Base-by-base conservation (phyloP, 92 coral and sea anemone species). In the Diadumene lineata region DNA sequence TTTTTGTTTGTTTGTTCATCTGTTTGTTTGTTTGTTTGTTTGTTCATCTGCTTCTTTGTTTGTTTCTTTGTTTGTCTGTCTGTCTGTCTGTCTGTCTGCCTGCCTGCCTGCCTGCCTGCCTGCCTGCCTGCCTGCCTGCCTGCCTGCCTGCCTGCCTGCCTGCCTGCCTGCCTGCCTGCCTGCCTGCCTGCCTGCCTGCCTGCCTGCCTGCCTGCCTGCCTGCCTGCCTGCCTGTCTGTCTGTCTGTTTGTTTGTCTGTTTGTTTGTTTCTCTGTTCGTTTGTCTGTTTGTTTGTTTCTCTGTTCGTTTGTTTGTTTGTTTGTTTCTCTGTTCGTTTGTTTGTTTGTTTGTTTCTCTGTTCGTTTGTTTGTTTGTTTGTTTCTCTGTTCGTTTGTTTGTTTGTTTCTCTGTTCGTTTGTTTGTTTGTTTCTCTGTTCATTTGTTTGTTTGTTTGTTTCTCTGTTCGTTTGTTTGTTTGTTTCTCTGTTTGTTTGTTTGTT, bases 61-160 rank as follows among this genome's bases (percentile, higher is more conserved):
- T n/a, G n/a, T n/a, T n/a, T n/a, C n/a, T n/a, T n/a, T n/a, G n/a
- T n/a, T n/a, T n/a, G n/a, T n/a, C n/a, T n/a, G n/a, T n/a, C n/a
- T n/a, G n/a, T n/a, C n/a, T n/a, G n/a, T n/a, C n/a, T n/a, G n/a
- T n/a, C n/a, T n/a, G n/a, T n/a, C n/a, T n/a, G n/a, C n/a, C n/a
- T n/a, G n/a, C n/a, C n/a, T n/a, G n/a, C n/a, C n/a, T n/a, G n/a
- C n/a, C n/a, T n/a, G n/a, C n/a, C n/a, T n/a, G n/a, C n/a, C n/a
- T n/a, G n/a, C n/a, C n/a, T n/a, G n/a, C n/a, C n/a, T n/a, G n/a
- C n/a, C n/a, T n/a, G n/a, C n/a, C n/a, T n/a, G 66, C 31, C 21
- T 18, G 22, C 62, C 34, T 64, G 65, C 76, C 76, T 77, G 76
- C 9, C 7, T 60, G 66, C 9, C 13, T 21, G 31, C 9, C 66